Conservation (phyloP, 2,888 invertebrate genomes). For the Zele albiditarsus region DNA sequence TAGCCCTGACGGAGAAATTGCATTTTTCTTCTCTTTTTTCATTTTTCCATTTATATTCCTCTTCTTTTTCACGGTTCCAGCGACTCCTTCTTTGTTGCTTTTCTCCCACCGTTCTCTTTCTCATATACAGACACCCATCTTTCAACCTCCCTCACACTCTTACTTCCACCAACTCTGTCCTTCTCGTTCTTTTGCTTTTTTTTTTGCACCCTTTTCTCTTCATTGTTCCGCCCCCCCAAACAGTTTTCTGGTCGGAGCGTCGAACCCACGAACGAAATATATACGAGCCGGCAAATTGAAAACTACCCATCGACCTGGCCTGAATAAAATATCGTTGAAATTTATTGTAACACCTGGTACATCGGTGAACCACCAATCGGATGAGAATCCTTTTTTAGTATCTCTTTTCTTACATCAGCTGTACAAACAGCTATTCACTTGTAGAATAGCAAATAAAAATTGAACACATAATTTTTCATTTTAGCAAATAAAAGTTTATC, state of each 20-base stretch:
- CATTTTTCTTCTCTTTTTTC: slow-evolving; percentile 57
- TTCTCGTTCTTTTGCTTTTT: slow-evolving; percentile 9
- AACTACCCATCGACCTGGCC: slow-evolving; percentile 70
- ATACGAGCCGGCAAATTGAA: slow-evolving; percentile 72
- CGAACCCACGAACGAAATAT: slow-evolving; percentile 62
- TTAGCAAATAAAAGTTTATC: neutral
- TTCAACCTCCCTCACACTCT: neutral
- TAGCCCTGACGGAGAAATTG: slow-evolving; percentile 68
- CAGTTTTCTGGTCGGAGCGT: slow-evolving; percentile 48
- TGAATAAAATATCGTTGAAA: slow-evolving; percentile 72
- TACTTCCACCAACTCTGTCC: slow-evolving; percentile 1
- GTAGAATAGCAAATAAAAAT: slow-evolving; percentile 19
- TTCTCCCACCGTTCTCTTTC: neutral
- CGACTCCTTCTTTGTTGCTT: neutral
- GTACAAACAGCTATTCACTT: slow-evolving; percentile 22
- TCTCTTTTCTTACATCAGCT: slow-evolving; percentile 22
- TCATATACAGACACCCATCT: slow-evolving; percentile 7
- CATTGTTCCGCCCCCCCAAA: slow-evolving; percentile 39
- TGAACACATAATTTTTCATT: neutral
- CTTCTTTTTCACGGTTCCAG: neutral
- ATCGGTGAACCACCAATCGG: slow-evolving; percentile 55
- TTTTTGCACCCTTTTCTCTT: slow-evolving; percentile 22
- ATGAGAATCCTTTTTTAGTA: slow-evolving; percentile 39
- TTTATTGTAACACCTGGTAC: slow-evolving; percentile 72
- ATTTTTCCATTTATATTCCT: neutral